Evolutionary conservation across 2,113 vertebrate genomes (phyloP).

Genomic region (Onychostruthus taczanowskii): DNA sequence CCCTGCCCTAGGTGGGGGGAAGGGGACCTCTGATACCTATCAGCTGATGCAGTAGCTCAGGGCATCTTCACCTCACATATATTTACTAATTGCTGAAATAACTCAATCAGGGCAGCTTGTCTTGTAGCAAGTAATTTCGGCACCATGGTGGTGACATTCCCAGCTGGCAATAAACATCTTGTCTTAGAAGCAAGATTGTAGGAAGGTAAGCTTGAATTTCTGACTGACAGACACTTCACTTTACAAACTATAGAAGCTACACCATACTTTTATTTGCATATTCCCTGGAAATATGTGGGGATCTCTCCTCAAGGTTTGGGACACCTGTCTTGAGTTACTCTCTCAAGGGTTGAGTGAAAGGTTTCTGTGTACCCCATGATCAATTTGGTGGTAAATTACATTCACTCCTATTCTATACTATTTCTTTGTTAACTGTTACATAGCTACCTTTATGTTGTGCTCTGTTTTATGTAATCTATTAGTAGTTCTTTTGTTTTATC

Average conservation of each 20-base stretch:
- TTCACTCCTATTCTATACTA: not conserved
- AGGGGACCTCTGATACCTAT: not conserved
- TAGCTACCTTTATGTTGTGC: not conserved
- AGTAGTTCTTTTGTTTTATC: not conserved
- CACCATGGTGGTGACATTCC: not conserved
- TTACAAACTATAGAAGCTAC: not conserved
- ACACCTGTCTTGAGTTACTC: rapidly evolving
- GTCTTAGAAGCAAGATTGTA: not conserved
- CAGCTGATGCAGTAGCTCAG: not conserved
- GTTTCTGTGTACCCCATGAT: not conserved
- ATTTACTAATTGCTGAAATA: not conserved
- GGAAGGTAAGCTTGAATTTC: not conserved
- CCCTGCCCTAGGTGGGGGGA: not conserved
- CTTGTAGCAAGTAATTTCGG: not conserved
- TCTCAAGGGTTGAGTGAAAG: rapidly evolving
- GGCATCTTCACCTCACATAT: not conserved
- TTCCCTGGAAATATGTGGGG: not conserved
- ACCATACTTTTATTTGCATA: not conserved
- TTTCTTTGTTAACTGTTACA: not conserved
- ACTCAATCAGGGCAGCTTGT: not conserved
- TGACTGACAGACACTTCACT: not conserved
- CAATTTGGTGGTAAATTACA: not conserved
- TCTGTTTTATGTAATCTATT: not conserved
- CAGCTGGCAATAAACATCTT: not conserved
- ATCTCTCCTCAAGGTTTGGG: not conserved